Percentiles rank a stretch among this genome's conserved stretches.
Evolutionary conservation across 2,888 invertebrate genomes (phyloP).

Genomic region (Gastracanthus pulcherrimus): DNA sequence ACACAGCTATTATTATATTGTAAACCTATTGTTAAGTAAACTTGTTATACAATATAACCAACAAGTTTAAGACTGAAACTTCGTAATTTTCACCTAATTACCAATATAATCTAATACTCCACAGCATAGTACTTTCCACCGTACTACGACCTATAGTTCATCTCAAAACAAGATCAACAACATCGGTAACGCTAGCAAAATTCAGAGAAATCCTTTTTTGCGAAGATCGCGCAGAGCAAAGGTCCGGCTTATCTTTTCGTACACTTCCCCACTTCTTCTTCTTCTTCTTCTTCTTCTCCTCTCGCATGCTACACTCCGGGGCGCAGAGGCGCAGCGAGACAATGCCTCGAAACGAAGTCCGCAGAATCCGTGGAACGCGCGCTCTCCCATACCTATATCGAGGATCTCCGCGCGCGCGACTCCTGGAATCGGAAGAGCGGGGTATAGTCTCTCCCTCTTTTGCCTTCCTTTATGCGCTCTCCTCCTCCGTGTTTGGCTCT

Average conservation of each 20-base stretch:
- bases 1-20: too few species aligned
- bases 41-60: too few species aligned
- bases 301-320: neutral
- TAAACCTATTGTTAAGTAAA: too few species aligned
- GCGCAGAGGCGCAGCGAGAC: slow-evolving; percentile 14
- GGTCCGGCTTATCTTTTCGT: slow-evolving; percentile 29
- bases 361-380: slow-evolving; percentile 53
- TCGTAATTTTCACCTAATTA: too few species aligned
- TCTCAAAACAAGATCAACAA: neutral
- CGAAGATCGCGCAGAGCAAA: neutral
- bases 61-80: too few species aligned
- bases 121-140: neutral
- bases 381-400: slow-evolving; percentile 55
- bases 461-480: neutral
- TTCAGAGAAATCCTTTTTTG: slow-evolving; percentile 13
- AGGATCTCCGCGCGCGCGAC: slow-evolving; percentile 54
- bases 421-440: slow-evolving; percentile 60
- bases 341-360: slow-evolving; percentile 23
- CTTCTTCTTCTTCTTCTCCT: neutral
- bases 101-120: neutral
- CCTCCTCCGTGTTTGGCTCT: neutral
- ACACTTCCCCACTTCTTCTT: neutral
- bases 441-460: neutral
- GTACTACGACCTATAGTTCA: neutral
- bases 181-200: neutral